Evolutionary conservation across 2,113 vertebrate species (phyloP).

Genomic region (Capra hircus): DNA sequence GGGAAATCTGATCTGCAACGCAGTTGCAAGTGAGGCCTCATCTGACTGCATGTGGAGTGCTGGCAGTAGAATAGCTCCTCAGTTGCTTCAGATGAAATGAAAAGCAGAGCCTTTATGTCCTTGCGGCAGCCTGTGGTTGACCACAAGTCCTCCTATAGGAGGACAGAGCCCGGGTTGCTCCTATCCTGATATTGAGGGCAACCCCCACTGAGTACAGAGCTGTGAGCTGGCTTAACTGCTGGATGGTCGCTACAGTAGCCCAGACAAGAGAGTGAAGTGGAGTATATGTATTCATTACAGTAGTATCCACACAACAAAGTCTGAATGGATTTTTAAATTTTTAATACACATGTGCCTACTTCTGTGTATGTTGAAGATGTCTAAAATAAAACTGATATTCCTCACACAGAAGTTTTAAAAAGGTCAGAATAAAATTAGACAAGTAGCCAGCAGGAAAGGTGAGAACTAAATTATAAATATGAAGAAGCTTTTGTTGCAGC

Average conservation of each 20-base stretch:
- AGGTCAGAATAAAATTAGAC: background rate
- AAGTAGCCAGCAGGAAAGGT: background rate
- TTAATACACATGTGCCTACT: background rate
- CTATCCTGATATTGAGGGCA: background rate
- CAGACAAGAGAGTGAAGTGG: background rate
- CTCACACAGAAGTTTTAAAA: background rate
- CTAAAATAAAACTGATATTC: background rate
- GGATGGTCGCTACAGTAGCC: background rate
- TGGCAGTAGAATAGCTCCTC: background rate
- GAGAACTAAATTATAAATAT: background rate
- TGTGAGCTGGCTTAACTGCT: background rate
- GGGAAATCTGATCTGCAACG: accelerated
- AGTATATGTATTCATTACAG: background rate
- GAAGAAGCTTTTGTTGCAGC: background rate
- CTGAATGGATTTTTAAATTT: background rate
- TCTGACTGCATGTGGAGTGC: accelerated
- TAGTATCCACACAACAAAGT: background rate
- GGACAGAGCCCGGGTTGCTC: background rate
- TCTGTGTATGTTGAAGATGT: background rate
- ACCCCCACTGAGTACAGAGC: background rate
- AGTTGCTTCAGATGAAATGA: background rate
- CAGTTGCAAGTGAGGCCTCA: background rate
- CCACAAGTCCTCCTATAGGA: background rate
- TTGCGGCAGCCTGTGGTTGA: background rate
- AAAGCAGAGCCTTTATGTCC: background rate